Evolutionary conservation across 2,888 invertebrate species (phyloP), one percentile per base, ranked within the genome.

Genomic region (Drosophila borborema): DNA sequence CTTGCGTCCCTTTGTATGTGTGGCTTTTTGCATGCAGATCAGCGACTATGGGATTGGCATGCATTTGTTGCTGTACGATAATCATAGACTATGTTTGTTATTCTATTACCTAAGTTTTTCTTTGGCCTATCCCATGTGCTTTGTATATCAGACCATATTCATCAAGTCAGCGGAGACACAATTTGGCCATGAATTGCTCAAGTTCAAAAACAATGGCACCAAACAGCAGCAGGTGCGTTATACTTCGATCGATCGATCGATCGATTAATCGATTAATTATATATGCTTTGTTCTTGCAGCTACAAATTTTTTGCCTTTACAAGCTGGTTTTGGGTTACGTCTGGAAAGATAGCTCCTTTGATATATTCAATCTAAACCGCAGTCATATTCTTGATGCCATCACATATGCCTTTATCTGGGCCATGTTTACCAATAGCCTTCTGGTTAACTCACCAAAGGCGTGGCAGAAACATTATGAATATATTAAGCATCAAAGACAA

Each of bases 341-440:
- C 3, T 20, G 4, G 6, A 48, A 70, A 14, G 45, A 34, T 31
- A 61, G 36, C 28, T n/a, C 41, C 3, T 2, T 66, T 0, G 74
- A 71, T 53, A 45, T 71, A 9, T 82, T 88, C 23, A 7, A 41
- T 3, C 12, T 77, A 2, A 56, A 71, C 31, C 62, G 62, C 6
- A 46, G 67, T 14, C 48, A 55, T 12, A 51, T 77, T 45, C 20
- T 85, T 18, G 60, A 77, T 10, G 10, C 38, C 0, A 6, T 85
- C 0, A 48, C 58, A 23, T 38, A 59, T 6, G 51, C 59, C 14
- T 87, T 82, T 80, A 8, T 74, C 0, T 54, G 54, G 12, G 53
- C 69, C 28, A 82, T 82, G 87, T 81, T 81, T 41, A 41, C 67
- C 0, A 86, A 82, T 18, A 68, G 67, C n/a, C 12, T 86, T 3